A percentile compares a stretch with the other conserved stretches of the same genome.
Evolutionary conservation across 1,140 invertebrate genomes (phyloP).

Genomic region (Asbolus verrucosus): DNA sequence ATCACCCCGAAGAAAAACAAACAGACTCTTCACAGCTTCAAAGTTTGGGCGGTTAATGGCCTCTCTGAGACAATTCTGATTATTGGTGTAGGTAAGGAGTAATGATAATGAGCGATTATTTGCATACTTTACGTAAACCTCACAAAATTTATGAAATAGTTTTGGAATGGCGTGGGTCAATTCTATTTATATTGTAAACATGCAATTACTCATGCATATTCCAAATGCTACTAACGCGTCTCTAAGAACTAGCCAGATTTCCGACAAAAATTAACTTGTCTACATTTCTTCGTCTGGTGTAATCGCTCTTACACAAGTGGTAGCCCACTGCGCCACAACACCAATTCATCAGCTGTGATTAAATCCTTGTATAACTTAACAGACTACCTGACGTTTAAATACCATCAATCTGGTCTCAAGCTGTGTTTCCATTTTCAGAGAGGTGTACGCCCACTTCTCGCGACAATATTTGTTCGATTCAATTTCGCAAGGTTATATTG

Average conservation of each 20-base stretch:
- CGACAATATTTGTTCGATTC: neutral
- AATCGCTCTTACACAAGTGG: neutral
- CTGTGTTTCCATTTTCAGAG: slow-evolving; percentile 6
- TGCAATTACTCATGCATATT: neutral
- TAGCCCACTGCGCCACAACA: neutral
- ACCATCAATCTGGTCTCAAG: neutral
- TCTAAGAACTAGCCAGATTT: neutral
- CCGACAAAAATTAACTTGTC: neutral
- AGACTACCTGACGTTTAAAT: neutral
- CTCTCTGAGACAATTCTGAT: too few relatives aligned
- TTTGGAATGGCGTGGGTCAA: slow-evolving; percentile 5
- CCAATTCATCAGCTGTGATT: neutral
- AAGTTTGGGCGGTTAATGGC: too few relatives aligned
- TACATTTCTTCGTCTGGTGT: neutral
- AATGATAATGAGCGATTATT: too few relatives aligned
- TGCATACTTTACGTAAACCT: neutral
- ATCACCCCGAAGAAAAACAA: slow-evolving; percentile 1
- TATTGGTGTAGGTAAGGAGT: too few relatives aligned
- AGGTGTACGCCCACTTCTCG: neutral
- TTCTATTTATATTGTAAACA: neutral
- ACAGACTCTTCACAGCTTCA: too few relatives aligned
- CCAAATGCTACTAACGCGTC: neutral
- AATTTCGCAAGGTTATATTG: neutral
- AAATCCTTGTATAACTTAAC: neutral
- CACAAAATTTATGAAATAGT: too few relatives aligned